Base-by-base conservation (phyloP, 2,113 vertebrate genomes). In the Theristicus caerulescens region DNA sequence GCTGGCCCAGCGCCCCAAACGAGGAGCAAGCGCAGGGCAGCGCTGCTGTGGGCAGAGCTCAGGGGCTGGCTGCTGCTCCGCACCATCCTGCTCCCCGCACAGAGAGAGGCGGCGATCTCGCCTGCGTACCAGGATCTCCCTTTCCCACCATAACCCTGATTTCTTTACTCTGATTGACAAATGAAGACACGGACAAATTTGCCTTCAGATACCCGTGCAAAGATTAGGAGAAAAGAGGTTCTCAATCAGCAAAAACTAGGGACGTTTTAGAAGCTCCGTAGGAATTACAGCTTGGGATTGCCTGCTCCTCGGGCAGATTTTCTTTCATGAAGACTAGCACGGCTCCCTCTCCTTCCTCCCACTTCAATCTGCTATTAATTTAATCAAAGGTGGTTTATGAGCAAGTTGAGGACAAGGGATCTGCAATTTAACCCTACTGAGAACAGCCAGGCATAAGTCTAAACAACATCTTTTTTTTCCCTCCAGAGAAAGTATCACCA, bases 1-100 rank as follows among this genome's bases (percentile, higher is more conserved):
- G 0, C 18, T 9, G 49, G n/a, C n/a, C 40, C 47, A 74, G 29
- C 8, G 1, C 11, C 57, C 65, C 26, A 32, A 47, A 16, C 1
- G 2, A 31, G 32, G 38, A n/a, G 47, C 58, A 15, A 54, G 57
- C 4, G 7, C 34, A 19, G 44, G 54, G 36, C 44, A 34, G 64
- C 1, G 8, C 6, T 51, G 42, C 73, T 27, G 25, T 6, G 34
- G 31, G 32, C 29, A 47, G 59, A 85, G 54, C 67, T 40, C 40
- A 5, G 22, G 61, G 52, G n/a, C 42, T 36, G 40, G 36, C 36
- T 25, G 54, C 49, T 29, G 34, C 57, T 22, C 67, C 3, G 2
- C 7, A 17, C 46, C 22, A 38, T 3, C 44, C 44, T 32, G 4
- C 42, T 38, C 40, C 58, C 19, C 51, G 62, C 40, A 52, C 8